phyloP scores from a whole-genome alignment of 2,797 vertebrate species.

The Xiphorhynchus erythropygius region DNA sequence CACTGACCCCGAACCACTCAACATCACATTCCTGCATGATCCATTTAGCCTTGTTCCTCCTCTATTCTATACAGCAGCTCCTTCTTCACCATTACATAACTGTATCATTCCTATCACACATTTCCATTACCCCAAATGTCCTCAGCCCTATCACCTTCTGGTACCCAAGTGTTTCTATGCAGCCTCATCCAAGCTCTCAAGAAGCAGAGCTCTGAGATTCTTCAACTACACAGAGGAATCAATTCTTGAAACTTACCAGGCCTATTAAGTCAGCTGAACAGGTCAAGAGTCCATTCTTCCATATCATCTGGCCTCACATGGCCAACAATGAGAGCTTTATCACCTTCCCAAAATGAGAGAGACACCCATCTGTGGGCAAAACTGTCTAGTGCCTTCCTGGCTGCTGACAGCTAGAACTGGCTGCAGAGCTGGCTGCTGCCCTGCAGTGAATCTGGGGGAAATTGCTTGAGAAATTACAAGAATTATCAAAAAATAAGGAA shows the following conservation, averaged over 20 bases:
- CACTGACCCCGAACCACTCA: neutral
- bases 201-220: neutral
- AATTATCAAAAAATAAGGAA: neutral
- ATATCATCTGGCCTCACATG: neutral
- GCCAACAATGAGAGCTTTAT: neutral
- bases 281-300: neutral
- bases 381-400: neutral
- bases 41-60: neutral
- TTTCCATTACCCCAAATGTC: neutral
- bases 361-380: neutral
- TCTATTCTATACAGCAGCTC: neutral
- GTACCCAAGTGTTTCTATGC: fast-evolving
- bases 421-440: neutral
- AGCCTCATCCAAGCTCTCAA: neutral
- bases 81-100: neutral
- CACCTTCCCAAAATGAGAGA: neutral
- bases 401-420: neutral
- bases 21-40: neutral
- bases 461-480: neutral
- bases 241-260: neutral
- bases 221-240: neutral
- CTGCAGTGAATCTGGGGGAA: neutral
- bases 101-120: neutral
- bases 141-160: neutral
- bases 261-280: neutral